Conservation (phyloP, 2,888 invertebrate species). For the Galerucella pusilla region DNA sequence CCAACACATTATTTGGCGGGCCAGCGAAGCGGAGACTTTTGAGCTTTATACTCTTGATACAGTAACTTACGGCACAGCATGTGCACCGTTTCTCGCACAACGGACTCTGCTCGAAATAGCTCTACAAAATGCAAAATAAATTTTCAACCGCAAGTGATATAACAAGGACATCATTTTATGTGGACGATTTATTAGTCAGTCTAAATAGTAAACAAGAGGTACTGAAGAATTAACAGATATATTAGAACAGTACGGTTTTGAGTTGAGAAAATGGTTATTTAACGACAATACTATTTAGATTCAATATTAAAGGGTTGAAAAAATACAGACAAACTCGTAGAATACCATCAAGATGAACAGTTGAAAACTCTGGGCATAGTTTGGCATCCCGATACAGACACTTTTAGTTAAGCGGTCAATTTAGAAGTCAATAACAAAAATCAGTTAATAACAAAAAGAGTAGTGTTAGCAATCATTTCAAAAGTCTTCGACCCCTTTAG, state of each 20-base stretch:
- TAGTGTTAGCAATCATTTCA: slow-evolving; percentile 14
- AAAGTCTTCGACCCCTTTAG: slow-evolving; percentile 34
- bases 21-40: slow-evolving; percentile 28
- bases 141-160: slow-evolving; percentile 33
- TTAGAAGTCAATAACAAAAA: neutral
- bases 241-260: slow-evolving; percentile 26
- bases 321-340: slow-evolving; percentile 26
- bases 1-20: slow-evolving; percentile 41
- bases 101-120: slow-evolving; percentile 21
- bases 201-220: slow-evolving; percentile 33
- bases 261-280: slow-evolving; percentile 38
- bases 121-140: slow-evolving; percentile 18
- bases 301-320: slow-evolving; percentile 2
- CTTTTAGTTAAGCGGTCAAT: slow-evolving; percentile 20
- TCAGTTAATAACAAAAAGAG: slow-evolving; percentile 13
- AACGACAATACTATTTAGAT: slow-evolving; percentile 31
- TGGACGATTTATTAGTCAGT: slow-evolving; percentile 40
- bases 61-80: neutral
- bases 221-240: slow-evolving; percentile 22
- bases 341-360: slow-evolving; percentile 21
- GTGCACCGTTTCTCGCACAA: slow-evolving; percentile 29
- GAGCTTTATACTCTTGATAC: slow-evolving; percentile 33
- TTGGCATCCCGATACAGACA: slow-evolving; percentile 31
- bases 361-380: slow-evolving; percentile 34
- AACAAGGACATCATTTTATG: slow-evolving; percentile 36